Conservation (phyloP, 2,113 vertebrate genomes). For the Protobothrops mucrosquamatus region DNA sequence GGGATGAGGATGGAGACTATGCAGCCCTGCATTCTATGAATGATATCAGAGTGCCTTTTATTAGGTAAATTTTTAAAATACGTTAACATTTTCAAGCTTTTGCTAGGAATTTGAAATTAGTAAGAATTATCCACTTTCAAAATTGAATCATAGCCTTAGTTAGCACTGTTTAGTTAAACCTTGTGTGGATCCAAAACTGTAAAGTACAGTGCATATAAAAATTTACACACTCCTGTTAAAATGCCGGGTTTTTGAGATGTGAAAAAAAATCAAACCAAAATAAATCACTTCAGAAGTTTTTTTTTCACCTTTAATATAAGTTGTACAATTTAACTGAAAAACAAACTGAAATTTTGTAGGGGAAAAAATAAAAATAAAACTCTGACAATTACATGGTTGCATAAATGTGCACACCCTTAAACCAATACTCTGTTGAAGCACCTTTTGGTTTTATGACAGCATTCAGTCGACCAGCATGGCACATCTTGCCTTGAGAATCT, state of each 20-base stretch:
- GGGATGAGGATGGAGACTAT: constrained; percentile 89
- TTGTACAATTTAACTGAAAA: not conserved
- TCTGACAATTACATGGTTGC: not conserved
- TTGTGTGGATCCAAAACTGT: not conserved
- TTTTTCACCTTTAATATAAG: not conserved
- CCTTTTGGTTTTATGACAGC: not conserved
- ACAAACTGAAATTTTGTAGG: not conserved
- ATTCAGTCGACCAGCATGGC: not conserved
- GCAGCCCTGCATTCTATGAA: constrained; percentile 92
- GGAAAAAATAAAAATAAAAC: not conserved
- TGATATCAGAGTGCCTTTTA: constrained; percentile 91
- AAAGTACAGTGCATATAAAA: not conserved
- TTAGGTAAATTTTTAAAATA: constrained; percentile 75
- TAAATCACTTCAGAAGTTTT: not conserved
- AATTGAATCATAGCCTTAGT: not conserved
- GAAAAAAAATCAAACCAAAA: not conserved
- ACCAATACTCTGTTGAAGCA: not conserved
- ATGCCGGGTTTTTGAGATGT: not conserved
- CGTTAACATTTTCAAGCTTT: not conserved
- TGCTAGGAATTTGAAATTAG: constrained; percentile 10
- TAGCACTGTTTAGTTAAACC: not conserved
- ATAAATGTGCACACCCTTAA: not conserved
- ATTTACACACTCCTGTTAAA: not conserved
- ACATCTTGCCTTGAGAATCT: not conserved
- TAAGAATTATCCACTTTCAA: not conserved